Evolutionary conservation across 1,140 invertebrate genomes (phyloP), one percentile per base, ranked within the genome.

Genomic region (Sinella curviseta): DNA sequence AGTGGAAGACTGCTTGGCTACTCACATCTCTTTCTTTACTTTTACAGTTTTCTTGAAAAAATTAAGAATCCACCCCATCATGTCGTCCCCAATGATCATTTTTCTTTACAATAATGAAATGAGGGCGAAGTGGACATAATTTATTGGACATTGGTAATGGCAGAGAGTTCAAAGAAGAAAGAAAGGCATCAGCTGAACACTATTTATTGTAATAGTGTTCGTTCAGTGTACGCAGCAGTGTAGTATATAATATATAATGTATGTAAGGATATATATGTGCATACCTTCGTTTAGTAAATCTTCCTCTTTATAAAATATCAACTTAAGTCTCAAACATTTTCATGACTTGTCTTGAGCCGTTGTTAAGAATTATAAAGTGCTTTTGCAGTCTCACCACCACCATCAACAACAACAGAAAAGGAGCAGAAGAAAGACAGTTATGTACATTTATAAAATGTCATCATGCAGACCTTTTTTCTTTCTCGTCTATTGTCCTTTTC

Each of bases 1-100:
- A 35, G 67, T 57, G 20, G 65, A 81, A 81, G 80, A 81, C 80
- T 76, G 80, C 77, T 76, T 78, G 80, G 80, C 80, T 81, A 78
- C 78, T 55, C 28, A 20, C 30, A 12, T 35, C 4, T 57, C 57
- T 54, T 34, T 17, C 20, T 20, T 14, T 12, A 77, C 65, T 70
- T 70, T 70, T 70, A 70, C 65, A 70, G 26, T 70, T 70, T 70
- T 70, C 31, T 33, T 70, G 4, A 33, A 8, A 14, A 70, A 70
- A 70, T 48, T 48, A 12, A 70, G 65, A 70, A 70, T 16, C 65
- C 65, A 70, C 24, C 65, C 65, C 65, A n/a, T 65, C 57, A 70
- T 33, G 65, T 31, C 24, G 65, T 70, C 65, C 65, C 65, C 65
- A 70, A 70, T 70, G 65, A 70, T 70, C 65, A 70, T 70, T 70